Evolutionary conservation across 92 coral and sea anemone species (phyloP).

Genomic region (Zoanthus solanderi): DNA sequence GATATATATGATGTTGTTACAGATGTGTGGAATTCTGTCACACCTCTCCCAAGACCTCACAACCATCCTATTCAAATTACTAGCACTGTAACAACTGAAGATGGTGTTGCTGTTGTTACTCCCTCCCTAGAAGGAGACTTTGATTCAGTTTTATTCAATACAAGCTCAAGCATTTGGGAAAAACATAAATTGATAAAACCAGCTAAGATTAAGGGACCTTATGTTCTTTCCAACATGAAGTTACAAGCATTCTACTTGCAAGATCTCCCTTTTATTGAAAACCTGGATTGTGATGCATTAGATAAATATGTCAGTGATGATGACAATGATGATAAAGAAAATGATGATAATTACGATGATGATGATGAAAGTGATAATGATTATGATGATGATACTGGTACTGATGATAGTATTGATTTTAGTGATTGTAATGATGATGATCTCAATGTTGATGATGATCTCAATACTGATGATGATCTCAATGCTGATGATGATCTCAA

Average conservation of each 20-base stretch:
- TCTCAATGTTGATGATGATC: not conserved
- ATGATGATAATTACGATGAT: not conserved
- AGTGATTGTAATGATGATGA: not conserved
- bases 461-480: not conserved
- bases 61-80: slow-evolving; percentile 1
- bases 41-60: not conserved
- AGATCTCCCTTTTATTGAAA: slow-evolving; percentile 1
- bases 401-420: not conserved
- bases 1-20: slow-evolving; percentile 19
- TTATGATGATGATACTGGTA: not conserved
- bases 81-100: not conserved
- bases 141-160: slow-evolving; percentile 16
- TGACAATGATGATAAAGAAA: not conserved
- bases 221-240: slow-evolving; percentile 20
- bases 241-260: slow-evolving; percentile 14
- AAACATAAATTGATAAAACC: slow-evolving; percentile 9
- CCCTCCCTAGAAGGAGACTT: slow-evolving; percentile 15
- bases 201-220: not conserved
- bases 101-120: slow-evolving; percentile 1
- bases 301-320: not conserved
- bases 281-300: too few relatives aligned
- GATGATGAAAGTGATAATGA: not conserved
- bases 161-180: not conserved
- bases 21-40: slow-evolving; percentile 21
- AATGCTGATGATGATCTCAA: too few relatives aligned